These are phyloP conservation scores for Perizoma flavofasciatum DNA, from an alignment of 2,888 invertebrate species.

Conservation along the genomic window DNA sequence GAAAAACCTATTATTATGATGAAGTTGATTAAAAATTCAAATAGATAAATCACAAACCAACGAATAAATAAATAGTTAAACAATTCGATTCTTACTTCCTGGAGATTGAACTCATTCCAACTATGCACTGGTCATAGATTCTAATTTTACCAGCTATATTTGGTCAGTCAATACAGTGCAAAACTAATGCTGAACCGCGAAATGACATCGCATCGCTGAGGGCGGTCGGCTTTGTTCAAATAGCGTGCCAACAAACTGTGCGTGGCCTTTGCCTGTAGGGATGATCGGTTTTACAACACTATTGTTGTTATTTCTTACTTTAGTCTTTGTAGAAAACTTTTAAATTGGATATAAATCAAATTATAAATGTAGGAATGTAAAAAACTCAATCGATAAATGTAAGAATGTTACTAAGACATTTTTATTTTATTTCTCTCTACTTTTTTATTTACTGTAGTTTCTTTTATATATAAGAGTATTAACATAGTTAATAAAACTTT, in stretches of 20 bases:
- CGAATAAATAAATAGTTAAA: too few species aligned
- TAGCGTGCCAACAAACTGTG: constrained; percentile 43
- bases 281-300: constrained; percentile 15
- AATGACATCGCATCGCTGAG: constrained; percentile 69
- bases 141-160: constrained; percentile 34
- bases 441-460: too few species aligned
- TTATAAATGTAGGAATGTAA: too few species aligned
- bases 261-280: constrained; percentile 35
- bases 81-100: neutral
- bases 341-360: neutral
- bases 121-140: constrained; percentile 20
- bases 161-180: constrained; percentile 50
- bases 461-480: too few species aligned
- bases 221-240: constrained; percentile 75
- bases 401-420: too few species aligned
- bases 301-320: neutral
- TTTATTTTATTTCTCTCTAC: too few species aligned
- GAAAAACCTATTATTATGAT: too few species aligned
- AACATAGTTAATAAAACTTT: too few species aligned
- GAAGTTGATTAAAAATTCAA: too few species aligned
- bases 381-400: too few species aligned
- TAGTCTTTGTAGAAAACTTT: neutral
- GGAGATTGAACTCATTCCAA: neutral
- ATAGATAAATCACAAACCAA: too few species aligned
- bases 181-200: constrained; percentile 68